Conservation (phyloP, 2,888 invertebrate genomes). For the Petrophora chlorosata region DNA sequence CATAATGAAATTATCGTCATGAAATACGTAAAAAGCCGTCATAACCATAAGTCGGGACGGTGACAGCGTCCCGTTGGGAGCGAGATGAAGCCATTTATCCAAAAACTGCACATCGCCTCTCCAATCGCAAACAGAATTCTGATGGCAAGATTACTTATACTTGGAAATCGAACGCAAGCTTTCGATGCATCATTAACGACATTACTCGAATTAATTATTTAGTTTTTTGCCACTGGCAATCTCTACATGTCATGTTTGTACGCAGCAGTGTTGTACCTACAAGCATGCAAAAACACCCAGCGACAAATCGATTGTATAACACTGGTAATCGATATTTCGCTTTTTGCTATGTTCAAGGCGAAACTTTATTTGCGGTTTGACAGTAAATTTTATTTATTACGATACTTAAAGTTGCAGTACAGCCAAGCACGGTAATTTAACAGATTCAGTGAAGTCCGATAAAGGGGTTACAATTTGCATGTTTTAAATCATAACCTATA, state of each 20-base stretch:
- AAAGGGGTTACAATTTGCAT: conserved; percentile 27
- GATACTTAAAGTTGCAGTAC: conserved; percentile 44
- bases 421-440: conserved; percentile 10
- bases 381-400: conserved; percentile 66
- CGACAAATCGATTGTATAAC: conserved; percentile 43
- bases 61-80: conserved; percentile 56
- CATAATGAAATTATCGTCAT: conserved; percentile 64
- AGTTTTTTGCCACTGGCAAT: conserved; percentile 30
- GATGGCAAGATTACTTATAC: conserved; percentile 77
- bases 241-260: conserved; percentile 46
- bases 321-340: conserved; percentile 39
- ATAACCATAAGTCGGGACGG: conserved; percentile 59
- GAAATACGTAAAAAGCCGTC: conserved; percentile 58
- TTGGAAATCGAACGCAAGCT: conserved; percentile 73
- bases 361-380: conserved; percentile 75
- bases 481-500: conserved; percentile 56
- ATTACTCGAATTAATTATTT: conserved; percentile 73
- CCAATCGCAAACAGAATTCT: conserved; percentile 74
- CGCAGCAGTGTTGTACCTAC: conserved; percentile 2
- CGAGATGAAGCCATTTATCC: conserved; percentile 79
- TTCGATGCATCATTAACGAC: conserved; percentile 75
- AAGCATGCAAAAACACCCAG: conserved; percentile 29
- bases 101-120: conserved; percentile 60
- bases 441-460: conserved; percentile 3
- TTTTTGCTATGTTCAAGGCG: conserved; percentile 52